These are phyloP conservation scores for Cydia splendana DNA, from an alignment of 1,140 invertebrate genomes.

Conservation along the genomic window DNA sequence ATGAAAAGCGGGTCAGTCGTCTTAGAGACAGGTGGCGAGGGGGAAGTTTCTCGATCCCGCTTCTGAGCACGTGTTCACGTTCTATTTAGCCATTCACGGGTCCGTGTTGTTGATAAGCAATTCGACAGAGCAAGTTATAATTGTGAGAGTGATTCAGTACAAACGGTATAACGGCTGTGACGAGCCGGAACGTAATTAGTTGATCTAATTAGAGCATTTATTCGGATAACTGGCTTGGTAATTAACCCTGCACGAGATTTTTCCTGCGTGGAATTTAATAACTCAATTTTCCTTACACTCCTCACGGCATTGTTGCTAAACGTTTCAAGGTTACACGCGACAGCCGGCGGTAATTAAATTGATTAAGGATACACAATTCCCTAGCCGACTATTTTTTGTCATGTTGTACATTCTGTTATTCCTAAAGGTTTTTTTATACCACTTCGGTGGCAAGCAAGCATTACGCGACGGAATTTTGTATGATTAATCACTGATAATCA, in stretches of 20 bases:
- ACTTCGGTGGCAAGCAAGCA: no score
- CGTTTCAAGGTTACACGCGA: conserved; percentile 12
- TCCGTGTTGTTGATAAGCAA: conserved; percentile 16
- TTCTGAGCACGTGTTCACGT: conserved; percentile 21
- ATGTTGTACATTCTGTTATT: background rate
- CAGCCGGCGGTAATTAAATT: conserved; percentile 6
- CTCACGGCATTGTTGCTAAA: background rate
- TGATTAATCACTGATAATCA: no score
- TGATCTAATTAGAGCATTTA: conserved; percentile 24
- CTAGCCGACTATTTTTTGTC: background rate
- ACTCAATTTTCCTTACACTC: conserved; percentile 25
- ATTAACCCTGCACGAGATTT: conserved; percentile 1
- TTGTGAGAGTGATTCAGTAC: background rate
- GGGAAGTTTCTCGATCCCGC: conserved; percentile 37
- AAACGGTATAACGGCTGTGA: background rate
- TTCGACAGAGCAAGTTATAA: conserved; percentile 3
- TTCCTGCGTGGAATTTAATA: conserved; percentile 15
- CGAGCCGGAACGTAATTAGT: background rate
- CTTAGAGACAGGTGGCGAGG: conserved; percentile 40
- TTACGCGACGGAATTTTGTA: no score
- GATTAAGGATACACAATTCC: conserved; percentile 28
- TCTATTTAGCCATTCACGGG: conserved; percentile 23
- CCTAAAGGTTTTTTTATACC: background rate
- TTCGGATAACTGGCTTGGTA: conserved; percentile 7
- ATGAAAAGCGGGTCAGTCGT: conserved; percentile 45